phyloP scores from a whole-genome alignment of 2,113 vertebrate species.

The Solenodon paradoxus region DNA sequence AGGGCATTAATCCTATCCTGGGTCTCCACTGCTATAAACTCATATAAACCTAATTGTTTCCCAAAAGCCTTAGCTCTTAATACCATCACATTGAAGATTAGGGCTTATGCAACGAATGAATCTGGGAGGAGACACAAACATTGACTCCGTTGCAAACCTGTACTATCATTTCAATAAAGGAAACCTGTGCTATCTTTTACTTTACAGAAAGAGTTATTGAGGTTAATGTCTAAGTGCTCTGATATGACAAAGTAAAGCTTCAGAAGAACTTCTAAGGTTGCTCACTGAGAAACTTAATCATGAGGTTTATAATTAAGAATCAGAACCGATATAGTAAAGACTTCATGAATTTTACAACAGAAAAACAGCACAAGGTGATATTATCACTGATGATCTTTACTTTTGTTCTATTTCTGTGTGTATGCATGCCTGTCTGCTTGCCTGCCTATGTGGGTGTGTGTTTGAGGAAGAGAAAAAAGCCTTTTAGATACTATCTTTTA shows the following conservation, averaged over 20 bases:
- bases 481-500: neutral
- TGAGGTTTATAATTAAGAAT: neutral
- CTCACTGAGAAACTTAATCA: neutral
- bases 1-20: neutral
- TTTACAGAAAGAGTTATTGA: neutral
- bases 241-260: neutral
- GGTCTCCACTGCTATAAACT: neutral
- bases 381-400: neutral
- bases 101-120: neutral
- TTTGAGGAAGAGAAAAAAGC: too few species aligned
- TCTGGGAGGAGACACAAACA: neutral
- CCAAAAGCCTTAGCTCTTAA: neutral
- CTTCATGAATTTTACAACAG: neutral
- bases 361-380: neutral
- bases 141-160: neutral
- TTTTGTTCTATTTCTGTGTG: too few species aligned
- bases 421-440: too few species aligned
- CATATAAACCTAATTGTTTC: neutral
- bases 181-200: too few species aligned
- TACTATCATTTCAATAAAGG: neutral
- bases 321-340: neutral
- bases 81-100: neutral
- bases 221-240: neutral
- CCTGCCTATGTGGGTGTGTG: too few species aligned
- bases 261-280: neutral